Percentiles rank a stretch among this genome's conserved stretches.
phyloP scores from a whole-genome alignment of 1,140 invertebrate genomes.

The Drosophila fuyamai region DNA sequence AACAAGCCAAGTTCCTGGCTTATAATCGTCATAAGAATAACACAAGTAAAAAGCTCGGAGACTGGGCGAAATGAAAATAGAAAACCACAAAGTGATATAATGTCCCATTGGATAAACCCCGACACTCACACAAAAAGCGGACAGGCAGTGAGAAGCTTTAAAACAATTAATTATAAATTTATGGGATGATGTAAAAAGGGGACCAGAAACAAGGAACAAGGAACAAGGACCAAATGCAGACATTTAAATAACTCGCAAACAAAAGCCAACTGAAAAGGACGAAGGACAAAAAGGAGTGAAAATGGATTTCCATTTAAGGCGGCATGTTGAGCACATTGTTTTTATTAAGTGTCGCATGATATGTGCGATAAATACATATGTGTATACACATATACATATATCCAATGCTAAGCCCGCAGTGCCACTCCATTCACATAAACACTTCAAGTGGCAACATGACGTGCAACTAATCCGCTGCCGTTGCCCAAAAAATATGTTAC shows the following conservation, averaged over 20 bases:
- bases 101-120: constrained; percentile 36
- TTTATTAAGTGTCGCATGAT: constrained; percentile 84
- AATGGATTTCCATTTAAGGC: constrained; percentile 84
- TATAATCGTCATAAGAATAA: constrained; percentile 50
- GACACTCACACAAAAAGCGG: constrained; percentile 22
- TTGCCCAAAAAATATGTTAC: constrained; percentile 82
- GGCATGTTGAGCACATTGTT: constrained; percentile 83
- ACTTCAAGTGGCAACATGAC: constrained; percentile 84
- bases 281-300: constrained; percentile 69
- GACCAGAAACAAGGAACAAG: background rate
- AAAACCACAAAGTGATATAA: constrained; percentile 74
- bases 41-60: constrained; percentile 22
- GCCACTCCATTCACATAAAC: constrained; percentile 72
- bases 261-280: constrained; percentile 36
- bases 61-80: constrained; percentile 49
- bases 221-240: constrained; percentile 45
- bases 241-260: constrained; percentile 77
- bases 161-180: constrained; percentile 84
- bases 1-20: constrained; percentile 21
- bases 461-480: constrained; percentile 75
- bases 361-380: constrained; percentile 58
- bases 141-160: constrained; percentile 60
- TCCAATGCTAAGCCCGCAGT: constrained; percentile 15
- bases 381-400: constrained; percentile 11
- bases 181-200: constrained; percentile 44